Evolutionary conservation across 2,797 vertebrate genomes (phyloP).

Genomic region (Betta splendens): DNA sequence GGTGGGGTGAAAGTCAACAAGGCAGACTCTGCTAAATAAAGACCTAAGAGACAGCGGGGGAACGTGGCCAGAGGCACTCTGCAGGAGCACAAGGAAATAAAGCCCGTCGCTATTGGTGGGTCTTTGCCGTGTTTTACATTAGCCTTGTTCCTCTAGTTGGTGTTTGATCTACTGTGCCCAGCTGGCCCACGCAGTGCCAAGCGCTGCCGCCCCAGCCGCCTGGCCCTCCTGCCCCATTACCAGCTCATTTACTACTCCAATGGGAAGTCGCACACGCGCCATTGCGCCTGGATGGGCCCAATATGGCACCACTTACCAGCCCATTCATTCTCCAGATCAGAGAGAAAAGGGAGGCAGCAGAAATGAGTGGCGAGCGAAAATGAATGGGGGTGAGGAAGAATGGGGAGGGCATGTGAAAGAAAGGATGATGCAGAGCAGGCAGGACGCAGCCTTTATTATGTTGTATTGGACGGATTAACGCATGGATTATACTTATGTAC

Average conservation of each 20-base stretch:
- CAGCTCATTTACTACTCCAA: constrained; percentile 77
- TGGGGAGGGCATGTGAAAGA: constrained; percentile 29
- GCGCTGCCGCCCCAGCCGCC: constrained; percentile 56
- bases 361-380: constrained; percentile 47
- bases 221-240: constrained; percentile 76
- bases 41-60: constrained; percentile 8
- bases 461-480: constrained; percentile 15
- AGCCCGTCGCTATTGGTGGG: constrained; percentile 21
- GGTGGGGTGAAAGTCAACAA: constrained; percentile 25
- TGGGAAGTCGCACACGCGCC: constrained; percentile 69
- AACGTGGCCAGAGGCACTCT: constrained; percentile 5
- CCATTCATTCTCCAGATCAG: constrained; percentile 64
- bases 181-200: constrained; percentile 66
- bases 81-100: too few species aligned
- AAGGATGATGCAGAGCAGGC: constrained; percentile 21
- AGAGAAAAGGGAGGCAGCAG: constrained; percentile 45
- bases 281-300: constrained; percentile 79
- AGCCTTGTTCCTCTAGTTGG: constrained; percentile 54
- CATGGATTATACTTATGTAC: constrained; percentile 1
- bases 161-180: constrained; percentile 71
- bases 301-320: constrained; percentile 81
- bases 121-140: constrained; percentile 14
- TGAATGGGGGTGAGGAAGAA: constrained; percentile 50
- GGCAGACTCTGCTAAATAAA: constrained; percentile 37
- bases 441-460: constrained; percentile 23